Evolutionary conservation across 1,140 invertebrate species (phyloP), one percentile per base, ranked within the genome.

Genomic region (Maconellicoccus hirsutus): DNA sequence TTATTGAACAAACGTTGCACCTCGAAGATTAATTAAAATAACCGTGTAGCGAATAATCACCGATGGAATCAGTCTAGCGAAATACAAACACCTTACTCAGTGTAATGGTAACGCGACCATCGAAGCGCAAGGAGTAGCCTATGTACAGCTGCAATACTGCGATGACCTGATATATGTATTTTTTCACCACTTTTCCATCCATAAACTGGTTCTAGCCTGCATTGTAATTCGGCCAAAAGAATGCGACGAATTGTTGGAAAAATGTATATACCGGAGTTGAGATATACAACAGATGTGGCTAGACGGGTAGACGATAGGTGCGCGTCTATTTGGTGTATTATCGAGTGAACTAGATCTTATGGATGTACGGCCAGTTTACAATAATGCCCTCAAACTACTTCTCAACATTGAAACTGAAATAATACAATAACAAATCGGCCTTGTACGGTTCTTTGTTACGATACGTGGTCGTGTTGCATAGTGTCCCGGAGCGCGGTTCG

Each of bases 201-300:
- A 33, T 33, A 33, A 52, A 52, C 42, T 16, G 42, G 42, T 52
- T 52, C n/a, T 52, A 6, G n/a, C 42, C n/a, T 52, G n/a, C 42
- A 52, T n/a, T 52, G n/a, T 52, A 52, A 52, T 52, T 52, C 42
- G 42, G 42, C n/a, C n/a, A 52, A 52, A 52, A 52, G 42, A 52
- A 52, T 52, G 42, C n/a, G 42, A 52, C 42, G 42, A 52, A 8
- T 6, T 16, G 3, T 52, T 52, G n/a, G 6, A 16, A 16, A 19
- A 52, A 52, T n/a, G n/a, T n/a, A 52, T 52, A 8, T 52, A 16
- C 42, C 16, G 16, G 2, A 33, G 3, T 33, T 52, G n/a, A 8
- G 42, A 16, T 52, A 33, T 33, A 12, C 12, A 16, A 4, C n/a
- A 52, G 12, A 52, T 8, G 42, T 52, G 42, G 42, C 42, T 19